Evolutionary conservation across 2,888 invertebrate species (phyloP), one percentile per base, ranked within the genome.

Genomic region (Thumatha senex): DNA sequence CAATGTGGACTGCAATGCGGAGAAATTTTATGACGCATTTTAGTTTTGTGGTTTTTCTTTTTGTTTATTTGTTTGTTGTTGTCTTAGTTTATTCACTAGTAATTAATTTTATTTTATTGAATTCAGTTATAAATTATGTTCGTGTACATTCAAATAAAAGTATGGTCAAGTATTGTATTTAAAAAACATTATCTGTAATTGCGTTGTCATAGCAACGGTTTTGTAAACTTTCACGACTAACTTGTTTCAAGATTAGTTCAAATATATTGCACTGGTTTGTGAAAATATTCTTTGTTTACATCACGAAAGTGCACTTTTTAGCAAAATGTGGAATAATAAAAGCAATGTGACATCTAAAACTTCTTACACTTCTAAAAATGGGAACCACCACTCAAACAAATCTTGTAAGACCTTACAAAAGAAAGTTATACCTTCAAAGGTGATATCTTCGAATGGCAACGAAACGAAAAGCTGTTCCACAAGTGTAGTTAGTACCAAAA

Each of bases 391-490:
- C 0, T 14, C 46, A 7, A 45, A 42, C 4, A 76, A 64, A 58
- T 57, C 49, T 33, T 49, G 53, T 7, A 70, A 39, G 11, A 7
- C 0, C 8, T 18, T 15, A 0, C 75, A 80, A 2, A 84, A 76
- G 60, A 84, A 67, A 59, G 67, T 85, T 1, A 31, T 84, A 0
- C 40, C 64, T 2, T 84, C 86, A 0, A 81, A 74, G 33, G 74
- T 69, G 38, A 14, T 68, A 1, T 49, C 61, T 13, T 39, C 62
- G 1, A 56, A 42, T 48, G 61, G 65, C 0, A 67, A 54, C n/a
- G 72, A 73, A 1, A 71, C 64, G 9, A 86, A 82, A 60, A 80
- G 79, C 41, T 74, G 60, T 51, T 83, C 87, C 0, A 69, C 77
- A 0, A 78, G 81, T 11, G 58, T 69, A 1, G 58, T 86, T 10